Evolutionary conservation across 2,113 vertebrate species (phyloP).

Genomic region (Hydrochoerus hydrochaeris): DNA sequence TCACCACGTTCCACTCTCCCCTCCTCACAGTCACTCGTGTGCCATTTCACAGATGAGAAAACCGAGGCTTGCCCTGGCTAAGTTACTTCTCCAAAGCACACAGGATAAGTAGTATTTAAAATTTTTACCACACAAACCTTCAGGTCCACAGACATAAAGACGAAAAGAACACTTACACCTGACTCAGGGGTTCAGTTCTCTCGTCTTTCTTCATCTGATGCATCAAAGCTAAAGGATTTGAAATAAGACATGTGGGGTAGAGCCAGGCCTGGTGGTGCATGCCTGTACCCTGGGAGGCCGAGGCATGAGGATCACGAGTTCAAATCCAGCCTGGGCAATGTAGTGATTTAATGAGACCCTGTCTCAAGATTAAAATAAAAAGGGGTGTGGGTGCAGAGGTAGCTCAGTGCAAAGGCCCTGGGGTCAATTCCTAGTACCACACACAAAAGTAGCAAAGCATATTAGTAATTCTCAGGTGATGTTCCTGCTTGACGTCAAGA

Average conservation of each 20-base stretch:
- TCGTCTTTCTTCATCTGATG: too few relatives aligned
- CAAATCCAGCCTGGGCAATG: neutral
- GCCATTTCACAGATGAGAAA: neutral
- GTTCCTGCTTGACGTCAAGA: neutral
- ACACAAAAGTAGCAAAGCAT: neutral
- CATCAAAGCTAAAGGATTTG: neutral
- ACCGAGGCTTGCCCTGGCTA: neutral
- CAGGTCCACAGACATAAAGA: neutral
- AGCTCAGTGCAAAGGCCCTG: neutral
- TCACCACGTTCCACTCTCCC: rapidly evolving
- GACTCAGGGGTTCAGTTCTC: rapidly evolving
- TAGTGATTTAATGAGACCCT: neutral
- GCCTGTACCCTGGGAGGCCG: too few relatives aligned
- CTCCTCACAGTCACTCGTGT: rapidly evolving
- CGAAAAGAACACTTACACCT: rapidly evolving
- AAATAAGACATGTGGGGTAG: neutral
- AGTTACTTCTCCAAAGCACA: neutral
- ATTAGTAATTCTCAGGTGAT: too few relatives aligned
- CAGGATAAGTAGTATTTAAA: neutral
- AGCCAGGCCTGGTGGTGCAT: too few relatives aligned
- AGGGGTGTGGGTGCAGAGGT: neutral
- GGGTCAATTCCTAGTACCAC: neutral
- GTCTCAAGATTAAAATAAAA: neutral
- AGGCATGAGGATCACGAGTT: neutral
- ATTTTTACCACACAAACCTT: neutral